Conservation (phyloP, 2,797 vertebrate species). For the Syngnathus acus region DNA sequence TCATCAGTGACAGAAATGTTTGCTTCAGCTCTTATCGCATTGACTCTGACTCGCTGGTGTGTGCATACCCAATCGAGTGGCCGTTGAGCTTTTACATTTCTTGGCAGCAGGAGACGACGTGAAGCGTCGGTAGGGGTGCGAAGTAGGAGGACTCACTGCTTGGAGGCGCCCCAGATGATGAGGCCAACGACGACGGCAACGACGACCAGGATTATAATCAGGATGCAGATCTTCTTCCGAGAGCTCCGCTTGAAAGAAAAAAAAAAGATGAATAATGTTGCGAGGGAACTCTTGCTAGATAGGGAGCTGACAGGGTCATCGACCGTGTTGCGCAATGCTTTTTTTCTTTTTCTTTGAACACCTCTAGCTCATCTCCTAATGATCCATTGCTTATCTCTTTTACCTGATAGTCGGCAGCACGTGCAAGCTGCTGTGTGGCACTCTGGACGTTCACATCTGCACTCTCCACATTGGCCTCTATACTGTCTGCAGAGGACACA, state of each 20-base stretch:
- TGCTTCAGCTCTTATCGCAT: not conserved
- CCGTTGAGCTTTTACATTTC: constrained; percentile 1
- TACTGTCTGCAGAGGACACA: constrained; percentile 71
- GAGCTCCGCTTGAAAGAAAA: constrained; percentile 71
- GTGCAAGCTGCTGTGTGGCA: constrained; percentile 83
- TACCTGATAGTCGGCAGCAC: constrained; percentile 89
- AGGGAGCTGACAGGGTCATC: not conserved
- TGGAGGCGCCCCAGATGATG: constrained; percentile 61
- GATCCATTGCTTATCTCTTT: constrained; percentile 10
- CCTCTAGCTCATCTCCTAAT: not conserved
- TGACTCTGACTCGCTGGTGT: not conserved
- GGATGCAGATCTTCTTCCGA: constrained; percentile 89
- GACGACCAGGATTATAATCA: constrained; percentile 71
- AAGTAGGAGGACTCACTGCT: constrained; percentile 21
- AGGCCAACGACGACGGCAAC: constrained; percentile 65
- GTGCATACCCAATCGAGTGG: not conserved
- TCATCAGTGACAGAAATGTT: not conserved
- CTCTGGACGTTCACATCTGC: constrained; percentile 80
- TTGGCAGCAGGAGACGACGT: not conserved
- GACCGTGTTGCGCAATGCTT: not conserved
- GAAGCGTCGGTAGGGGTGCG: not conserved
- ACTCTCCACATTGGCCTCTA: constrained; percentile 91
- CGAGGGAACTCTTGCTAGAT: not conserved
- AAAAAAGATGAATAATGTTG: not conserved
- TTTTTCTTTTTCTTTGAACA: not conserved